These are phyloP conservation scores for Leptopterna dolabrata DNA, from an alignment of 2,888 invertebrate genomes.

Conservation along the genomic window DNA sequence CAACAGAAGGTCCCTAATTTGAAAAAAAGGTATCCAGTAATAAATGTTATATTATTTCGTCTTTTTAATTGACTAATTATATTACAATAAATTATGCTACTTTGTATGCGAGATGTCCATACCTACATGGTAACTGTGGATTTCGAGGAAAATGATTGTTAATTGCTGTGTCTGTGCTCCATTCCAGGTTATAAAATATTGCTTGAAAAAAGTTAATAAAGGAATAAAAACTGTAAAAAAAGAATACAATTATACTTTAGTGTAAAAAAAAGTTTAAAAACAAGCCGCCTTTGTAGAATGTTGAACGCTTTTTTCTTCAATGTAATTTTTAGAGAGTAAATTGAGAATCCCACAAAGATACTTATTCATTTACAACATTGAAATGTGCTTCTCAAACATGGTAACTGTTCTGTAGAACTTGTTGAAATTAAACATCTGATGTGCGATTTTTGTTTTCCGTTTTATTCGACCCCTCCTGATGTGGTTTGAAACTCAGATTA, in stretches of 20 bases:
- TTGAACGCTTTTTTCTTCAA: conserved; percentile 48
- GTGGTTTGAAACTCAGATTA: no score
- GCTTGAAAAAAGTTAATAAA: no score
- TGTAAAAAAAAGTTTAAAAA: background rate
- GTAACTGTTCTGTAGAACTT: conserved; percentile 48
- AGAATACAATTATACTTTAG: background rate
- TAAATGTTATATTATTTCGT: conserved; percentile 21
- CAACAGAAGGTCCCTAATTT: background rate
- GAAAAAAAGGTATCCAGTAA: conserved; percentile 21
- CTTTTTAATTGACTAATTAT: background rate
- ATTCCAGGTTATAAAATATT: conserved; percentile 15
- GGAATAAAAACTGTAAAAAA: background rate
- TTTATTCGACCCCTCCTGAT: background rate
- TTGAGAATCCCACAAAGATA: background rate
- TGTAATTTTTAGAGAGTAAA: conserved; percentile 4
- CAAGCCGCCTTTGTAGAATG: conserved; percentile 42
- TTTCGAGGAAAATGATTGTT: background rate
- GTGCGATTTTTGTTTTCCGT: background rate
- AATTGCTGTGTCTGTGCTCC: conserved; percentile 2
- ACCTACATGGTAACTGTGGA: background rate
- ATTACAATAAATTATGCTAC: background rate
- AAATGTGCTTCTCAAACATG: background rate
- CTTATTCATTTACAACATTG: background rate
- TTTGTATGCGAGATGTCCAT: background rate
- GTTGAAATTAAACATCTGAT: conserved; percentile 46